phyloP scores from a whole-genome alignment of 1,140 invertebrate species.

The Drosophila lacertosa region DNA sequence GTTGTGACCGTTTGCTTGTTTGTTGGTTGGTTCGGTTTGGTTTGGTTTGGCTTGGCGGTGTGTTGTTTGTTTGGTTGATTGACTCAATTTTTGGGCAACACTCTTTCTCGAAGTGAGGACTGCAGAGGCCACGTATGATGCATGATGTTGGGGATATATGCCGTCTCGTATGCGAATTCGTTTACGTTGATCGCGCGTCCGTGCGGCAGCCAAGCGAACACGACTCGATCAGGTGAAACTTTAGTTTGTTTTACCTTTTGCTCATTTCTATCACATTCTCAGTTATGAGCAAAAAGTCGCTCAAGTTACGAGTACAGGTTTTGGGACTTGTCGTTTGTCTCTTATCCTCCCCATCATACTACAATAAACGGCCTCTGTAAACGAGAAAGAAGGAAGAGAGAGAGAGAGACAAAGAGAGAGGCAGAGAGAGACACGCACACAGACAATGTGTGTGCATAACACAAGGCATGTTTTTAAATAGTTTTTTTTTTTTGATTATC shows the following conservation, averaged over 20 bases:
- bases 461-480: slow-evolving; percentile 37
- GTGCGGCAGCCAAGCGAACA: slow-evolving; percentile 47
- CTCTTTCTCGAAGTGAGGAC: slow-evolving; percentile 72
- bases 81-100: slow-evolving; percentile 18
- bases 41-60: slow-evolving; percentile 20
- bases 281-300: slow-evolving; percentile 59
- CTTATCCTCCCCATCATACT: slow-evolving; percentile 84
- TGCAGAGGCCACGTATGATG: slow-evolving; percentile 83
- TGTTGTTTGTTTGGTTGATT: slow-evolving; percentile 7
- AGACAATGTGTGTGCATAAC: slow-evolving; percentile 52
- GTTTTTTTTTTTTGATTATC: slow-evolving; percentile 22
- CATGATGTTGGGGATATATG: slow-evolving; percentile 82
- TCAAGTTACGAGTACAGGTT: slow-evolving; percentile 73
- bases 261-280: slow-evolving; percentile 40
- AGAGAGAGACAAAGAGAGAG: slow-evolving; percentile 64
- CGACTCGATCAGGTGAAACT: slow-evolving; percentile 57
- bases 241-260: slow-evolving; percentile 55
- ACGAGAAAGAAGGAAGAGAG: slow-evolving; percentile 75
- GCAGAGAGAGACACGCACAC: slow-evolving; percentile 70
- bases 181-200: slow-evolving; percentile 54
- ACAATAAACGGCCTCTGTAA: slow-evolving; percentile 84
- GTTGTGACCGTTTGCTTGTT: slow-evolving; percentile 40
- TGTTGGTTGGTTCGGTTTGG: slow-evolving; percentile 13
- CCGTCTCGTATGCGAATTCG: slow-evolving; percentile 52
- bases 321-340: slow-evolving; percentile 61